Percentiles rank a stretch among this genome's conserved stretches.
phyloP scores from a whole-genome alignment of 2,888 invertebrate species.

The Heteromurus nitidus region DNA sequence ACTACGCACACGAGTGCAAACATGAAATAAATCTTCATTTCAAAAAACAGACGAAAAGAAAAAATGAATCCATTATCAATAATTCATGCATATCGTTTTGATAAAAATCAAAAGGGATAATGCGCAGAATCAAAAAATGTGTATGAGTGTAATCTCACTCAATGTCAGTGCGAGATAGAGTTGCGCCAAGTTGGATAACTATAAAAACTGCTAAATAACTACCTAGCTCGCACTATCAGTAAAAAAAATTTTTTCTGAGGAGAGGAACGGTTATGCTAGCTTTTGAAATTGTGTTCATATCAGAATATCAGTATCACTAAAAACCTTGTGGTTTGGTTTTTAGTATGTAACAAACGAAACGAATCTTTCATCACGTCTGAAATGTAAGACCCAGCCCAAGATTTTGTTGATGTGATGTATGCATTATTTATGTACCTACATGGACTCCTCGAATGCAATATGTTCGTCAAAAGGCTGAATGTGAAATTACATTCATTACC shows the following conservation, averaged over 20 bases:
- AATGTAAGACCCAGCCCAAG: slow-evolving; percentile 39
- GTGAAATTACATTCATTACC: too few species aligned
- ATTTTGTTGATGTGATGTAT: not conserved
- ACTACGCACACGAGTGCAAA: slow-evolving; percentile 25
- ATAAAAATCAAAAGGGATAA: slow-evolving; percentile 29
- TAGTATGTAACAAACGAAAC: slow-evolving; percentile 27
- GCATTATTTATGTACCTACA: not conserved
- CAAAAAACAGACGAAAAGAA: slow-evolving; percentile 21
- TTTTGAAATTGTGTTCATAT: too few species aligned
- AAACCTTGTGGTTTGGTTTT: too few species aligned
- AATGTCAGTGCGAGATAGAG: not conserved
- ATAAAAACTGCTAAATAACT: slow-evolving; percentile 1
- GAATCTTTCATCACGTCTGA: slow-evolving; percentile 53
- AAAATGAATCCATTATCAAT: slow-evolving; percentile 38
- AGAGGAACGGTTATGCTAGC: too few species aligned
- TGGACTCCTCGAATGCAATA: too few species aligned
- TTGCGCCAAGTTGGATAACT: slow-evolving; percentile 2
- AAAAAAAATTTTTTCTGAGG: too few species aligned
- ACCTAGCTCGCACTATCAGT: too few species aligned
- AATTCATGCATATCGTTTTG: slow-evolving; percentile 47
- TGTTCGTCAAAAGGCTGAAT: too few species aligned
- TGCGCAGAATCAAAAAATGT: not conserved
- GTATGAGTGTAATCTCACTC: not conserved
- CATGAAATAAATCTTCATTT: slow-evolving; percentile 47
- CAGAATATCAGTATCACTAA: too few species aligned